Evolutionary conservation across 1,140 invertebrate genomes (phyloP), one percentile per base, ranked within the genome.

Genomic region (Diachasma alloeum): DNA sequence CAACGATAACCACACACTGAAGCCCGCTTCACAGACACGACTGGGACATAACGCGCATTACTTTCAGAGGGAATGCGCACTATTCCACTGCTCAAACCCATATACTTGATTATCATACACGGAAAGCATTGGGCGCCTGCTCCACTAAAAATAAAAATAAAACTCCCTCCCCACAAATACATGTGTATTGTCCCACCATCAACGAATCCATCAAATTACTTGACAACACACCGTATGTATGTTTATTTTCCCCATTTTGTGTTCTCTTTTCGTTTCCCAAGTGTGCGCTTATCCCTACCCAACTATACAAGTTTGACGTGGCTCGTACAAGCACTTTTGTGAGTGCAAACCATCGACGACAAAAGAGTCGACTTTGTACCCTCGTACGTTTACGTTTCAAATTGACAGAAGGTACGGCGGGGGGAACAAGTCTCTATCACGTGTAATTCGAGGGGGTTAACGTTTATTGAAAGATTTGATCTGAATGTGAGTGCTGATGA

Each of bases 291-390:
- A 68, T 75, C 39, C 42, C 42, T 71, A 44, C 37, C 69, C 22
- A 26, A 17, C 4, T 19, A 8, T 24, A 8, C 42, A 36, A 69
- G 44, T 42, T 69, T 75, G 74, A 75, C 74, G 74, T 75, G 74
- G 74, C 74, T 31, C n/a, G 6, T 26, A 42, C 19, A 44, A 44
- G 31, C n/a, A 24, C 22, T 71, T 19, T 19, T 48, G 22, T 46
- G 1, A 71, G 5, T 37, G 44, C 39, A 22, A 56, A 56, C 59
- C 59, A 63, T 63, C 74, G 66, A 44, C 63, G 48, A 48, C 39
- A 67, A 39, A 44, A 22, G 74, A 75, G 63, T 75, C 74, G 74
- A 75, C 63, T 75, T 75, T 75, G 63, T 17, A 69, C 74, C n/a
- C 39, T 53, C 42, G 19, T 6, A 63, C 59, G 24, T 63, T 63